Conservation (phyloP, 2,888 invertebrate species). For the Tortricodes alternella region DNA sequence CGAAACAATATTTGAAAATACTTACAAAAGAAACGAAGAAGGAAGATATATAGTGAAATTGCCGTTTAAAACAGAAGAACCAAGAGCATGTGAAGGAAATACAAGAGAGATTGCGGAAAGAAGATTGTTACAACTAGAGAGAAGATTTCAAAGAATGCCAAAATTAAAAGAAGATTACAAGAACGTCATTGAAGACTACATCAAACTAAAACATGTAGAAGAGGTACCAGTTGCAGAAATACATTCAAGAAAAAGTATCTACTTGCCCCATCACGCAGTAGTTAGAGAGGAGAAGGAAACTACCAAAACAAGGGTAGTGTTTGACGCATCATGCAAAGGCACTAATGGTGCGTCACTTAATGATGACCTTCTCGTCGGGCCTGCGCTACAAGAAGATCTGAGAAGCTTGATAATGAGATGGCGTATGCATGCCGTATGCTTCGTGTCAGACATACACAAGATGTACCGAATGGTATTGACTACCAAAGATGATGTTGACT, state of each 20-base stretch:
- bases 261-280: conserved; percentile 34
- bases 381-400: conserved; percentile 39
- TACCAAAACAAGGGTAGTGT: conserved; percentile 32
- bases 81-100: conserved; percentile 5
- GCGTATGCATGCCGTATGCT: conserved; percentile 36
- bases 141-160: conserved; percentile 3
- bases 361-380: conserved; percentile 38
- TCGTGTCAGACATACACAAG: conserved; percentile 39
- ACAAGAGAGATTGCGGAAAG: conserved; percentile 5
- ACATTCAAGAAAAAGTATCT: background rate
- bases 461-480: conserved; percentile 44
- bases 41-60: conserved; percentile 17
- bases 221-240: background rate
- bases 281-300: conserved; percentile 24
- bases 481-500: conserved; percentile 34
- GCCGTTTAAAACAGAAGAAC: conserved; percentile 1
- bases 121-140: conserved; percentile 14
- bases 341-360: conserved; percentile 35
- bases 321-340: conserved; percentile 28
- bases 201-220: conserved; percentile 11
- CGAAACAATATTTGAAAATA: conserved; percentile 6
- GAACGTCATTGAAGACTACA: conserved; percentile 21
- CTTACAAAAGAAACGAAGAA: conserved; percentile 2
- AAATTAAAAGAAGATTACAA: conserved; percentile 12
- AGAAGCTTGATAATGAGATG: conserved; percentile 39